Base-by-base conservation (phyloP, 2,888 invertebrate genomes). In the Xestia rhomboidea region DNA sequence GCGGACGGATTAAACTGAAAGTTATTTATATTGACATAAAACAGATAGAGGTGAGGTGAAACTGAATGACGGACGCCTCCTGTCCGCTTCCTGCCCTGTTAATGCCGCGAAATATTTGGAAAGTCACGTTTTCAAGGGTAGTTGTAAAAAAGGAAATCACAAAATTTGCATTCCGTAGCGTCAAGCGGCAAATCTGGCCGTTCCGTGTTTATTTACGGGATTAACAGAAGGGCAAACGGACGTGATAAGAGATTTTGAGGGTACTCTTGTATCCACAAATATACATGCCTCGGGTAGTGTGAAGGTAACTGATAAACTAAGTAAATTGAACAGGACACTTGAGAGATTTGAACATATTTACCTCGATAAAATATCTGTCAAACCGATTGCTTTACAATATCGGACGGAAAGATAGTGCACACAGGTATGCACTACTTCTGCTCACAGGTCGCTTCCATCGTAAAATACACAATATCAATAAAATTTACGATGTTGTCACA, bases 61-160 rank as follows among this genome's bases (percentile, higher is more conserved):
- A 89, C 81, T 86, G 83, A 79, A 79, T 77, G 77, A 70, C 84
- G 75, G 73, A 78, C 73, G 68, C 68, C 34, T 75, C 79, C 88
- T 74, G 80, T 90, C 88, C 89, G 86, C 88, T 92, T 93, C 93
- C 93, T 91, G 89, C 71, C 79, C 72, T 76, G 81, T 83, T 85
- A 87, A 87, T 84, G 67, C 82, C 68, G 84, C 79, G 77, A 87
- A 85, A 89, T 89, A 89, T 92, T 91, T 89, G 85, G 88, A 92
- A 92, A 93, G 92, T 91, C 91, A 92, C 91, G 88, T 91, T 89
- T 92, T 92, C 93, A 94, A 93, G 93, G 93, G 88, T 91, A 91
- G 88, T 81, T 84, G 86, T 89, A 87, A 88, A 92, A 91, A 91
- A 91, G 89, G 89, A 91, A 92, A 92, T 88, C 78, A 89, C 83